Base-by-base conservation (phyloP, 2,113 vertebrate genomes). In the Cebus imitator region DNA sequence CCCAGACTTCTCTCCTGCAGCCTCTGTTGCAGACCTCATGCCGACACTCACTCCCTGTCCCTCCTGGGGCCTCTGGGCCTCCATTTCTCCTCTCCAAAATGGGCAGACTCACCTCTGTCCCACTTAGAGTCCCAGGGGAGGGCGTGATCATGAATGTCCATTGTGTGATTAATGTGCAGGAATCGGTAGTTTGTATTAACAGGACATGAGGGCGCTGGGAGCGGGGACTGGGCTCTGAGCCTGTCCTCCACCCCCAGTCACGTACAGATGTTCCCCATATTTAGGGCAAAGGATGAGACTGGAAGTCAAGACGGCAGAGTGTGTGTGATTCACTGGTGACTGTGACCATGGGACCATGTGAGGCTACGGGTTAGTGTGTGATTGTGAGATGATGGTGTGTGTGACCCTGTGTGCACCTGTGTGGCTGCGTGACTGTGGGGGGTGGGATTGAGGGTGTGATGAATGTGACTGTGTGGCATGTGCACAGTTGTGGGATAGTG, bases 11-110 rank as follows among this genome's bases (percentile, higher is more conserved):
- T 70, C 75, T 93, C 61, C 55, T 95, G 78, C 57, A 78, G 81
- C 64, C 27, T 87, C 75, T 45, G 55, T 30, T 64, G 58, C 4
- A 11, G 55, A 84, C 79, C 66, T 96, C 91, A 90, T 0, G 0
- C 52, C 40, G 50, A 57, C 81, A 45, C 30, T 73, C 25, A 20
- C 7, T 75, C 91, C 55, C 55, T 55, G 73, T 16, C 82, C 21
- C 45, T 94, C 50, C n/a, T 13, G 9, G 80, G 21, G 64, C 75
- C 50, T 87, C 76, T 17, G 50, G 35, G 78, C 95, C 95, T 97
- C 91, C 40, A 83, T 94, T 96, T 96, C 75, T 91, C 79, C 79
- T 84, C 97, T 84, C 70, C n/a, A 45, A 84, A 80, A 84, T 96
- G 90, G 79, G 79, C 90, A 95, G 61, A 68, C 21, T 83, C 0